phyloP scores from a whole-genome alignment of 2,113 vertebrate genomes.

The Arizona elegans region DNA sequence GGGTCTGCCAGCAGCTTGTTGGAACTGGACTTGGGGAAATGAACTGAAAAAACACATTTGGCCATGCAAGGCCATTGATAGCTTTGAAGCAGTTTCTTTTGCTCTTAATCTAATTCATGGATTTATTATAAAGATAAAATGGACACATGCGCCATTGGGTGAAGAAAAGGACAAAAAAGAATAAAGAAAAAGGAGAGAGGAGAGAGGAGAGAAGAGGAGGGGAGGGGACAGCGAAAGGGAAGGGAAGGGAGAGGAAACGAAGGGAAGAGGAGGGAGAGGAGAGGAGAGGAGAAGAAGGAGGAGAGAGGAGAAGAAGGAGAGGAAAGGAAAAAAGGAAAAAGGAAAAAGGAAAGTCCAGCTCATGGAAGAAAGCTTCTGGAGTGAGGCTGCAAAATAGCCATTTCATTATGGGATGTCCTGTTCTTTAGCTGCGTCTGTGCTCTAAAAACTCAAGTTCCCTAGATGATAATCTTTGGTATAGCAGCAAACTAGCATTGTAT shows the following conservation, averaged over 20 bases:
- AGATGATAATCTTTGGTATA: not conserved
- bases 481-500: not conserved
- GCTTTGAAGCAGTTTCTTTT: not conserved
- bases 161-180: not conserved
- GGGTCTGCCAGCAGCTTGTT: not conserved
- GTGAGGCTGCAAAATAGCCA: not conserved
- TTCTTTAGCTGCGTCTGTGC: not conserved
- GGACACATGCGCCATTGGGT: not conserved
- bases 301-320: not conserved
- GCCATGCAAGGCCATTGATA: not conserved
- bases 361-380: not conserved
- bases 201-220: no score
- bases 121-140: not conserved
- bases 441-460: not conserved
- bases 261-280: no score
- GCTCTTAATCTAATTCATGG: not conserved
- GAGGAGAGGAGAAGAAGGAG: not conserved
- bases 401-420: not conserved
- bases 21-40: not conserved
- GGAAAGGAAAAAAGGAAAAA: no score
- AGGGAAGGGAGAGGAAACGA: not conserved
- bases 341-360: not conserved
- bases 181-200: not conserved
- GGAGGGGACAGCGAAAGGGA: no score
- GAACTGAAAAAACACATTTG: not conserved